Percentiles rank a stretch among this genome's conserved stretches.
Evolutionary conservation across 2,113 vertebrate genomes (phyloP).

Genomic region (Passer montanus): DNA sequence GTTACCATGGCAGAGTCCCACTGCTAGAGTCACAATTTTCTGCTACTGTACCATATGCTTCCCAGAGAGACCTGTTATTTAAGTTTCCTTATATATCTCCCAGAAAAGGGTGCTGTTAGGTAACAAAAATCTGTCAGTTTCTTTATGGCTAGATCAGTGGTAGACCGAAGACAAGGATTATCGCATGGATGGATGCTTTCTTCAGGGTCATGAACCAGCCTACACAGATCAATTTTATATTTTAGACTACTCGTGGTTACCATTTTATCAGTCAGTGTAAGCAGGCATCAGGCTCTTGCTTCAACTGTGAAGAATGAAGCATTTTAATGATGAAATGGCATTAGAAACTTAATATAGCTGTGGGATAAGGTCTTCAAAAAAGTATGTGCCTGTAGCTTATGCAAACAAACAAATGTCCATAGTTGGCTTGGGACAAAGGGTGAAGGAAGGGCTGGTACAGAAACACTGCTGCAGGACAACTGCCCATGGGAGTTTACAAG

Average conservation of each 20-base stretch:
- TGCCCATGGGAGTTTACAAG: background rate
- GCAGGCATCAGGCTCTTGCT: background rate
- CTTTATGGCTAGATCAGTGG: background rate
- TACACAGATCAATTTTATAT: background rate
- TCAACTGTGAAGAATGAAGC: background rate
- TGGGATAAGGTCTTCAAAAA: background rate
- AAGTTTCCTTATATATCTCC: background rate
- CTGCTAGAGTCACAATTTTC: background rate
- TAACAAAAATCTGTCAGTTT: background rate
- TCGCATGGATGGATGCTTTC: background rate
- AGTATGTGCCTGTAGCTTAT: background rate
- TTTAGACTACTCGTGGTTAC: background rate
- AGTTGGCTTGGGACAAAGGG: background rate
- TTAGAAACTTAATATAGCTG: slow-evolving; percentile 6
- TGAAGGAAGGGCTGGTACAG: background rate
- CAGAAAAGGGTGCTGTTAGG: background rate
- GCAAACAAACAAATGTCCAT: background rate
- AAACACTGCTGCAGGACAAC: background rate
- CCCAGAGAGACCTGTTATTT: background rate
- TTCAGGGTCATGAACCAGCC: background rate
- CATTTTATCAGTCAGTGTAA: background rate
- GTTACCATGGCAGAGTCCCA: background rate
- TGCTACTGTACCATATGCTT: background rate
- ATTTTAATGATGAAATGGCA: slow-evolving; percentile 2
- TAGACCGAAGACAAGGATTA: background rate